These are phyloP conservation scores for Sphenodon punctatus DNA, from an alignment of 2,797 vertebrate species.

Conservation along the genomic window DNA sequence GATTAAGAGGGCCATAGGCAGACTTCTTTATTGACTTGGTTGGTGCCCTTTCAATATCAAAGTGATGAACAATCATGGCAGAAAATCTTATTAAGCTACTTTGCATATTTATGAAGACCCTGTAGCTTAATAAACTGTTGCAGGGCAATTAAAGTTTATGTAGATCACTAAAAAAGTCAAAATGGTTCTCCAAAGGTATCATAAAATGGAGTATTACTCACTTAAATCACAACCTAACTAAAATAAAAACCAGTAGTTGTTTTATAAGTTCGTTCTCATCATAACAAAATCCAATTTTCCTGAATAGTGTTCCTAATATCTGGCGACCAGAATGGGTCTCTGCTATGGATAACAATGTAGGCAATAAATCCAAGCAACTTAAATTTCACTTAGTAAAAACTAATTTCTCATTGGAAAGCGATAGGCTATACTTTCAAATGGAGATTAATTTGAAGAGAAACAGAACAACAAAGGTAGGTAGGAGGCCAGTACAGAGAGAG, in stretches of 20 bases:
- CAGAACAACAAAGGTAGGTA: background rate
- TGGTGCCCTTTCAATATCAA: conserved; percentile 55
- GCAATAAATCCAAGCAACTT: conserved; percentile 7
- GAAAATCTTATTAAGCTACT: conserved; percentile 46
- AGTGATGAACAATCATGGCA: conserved; percentile 48
- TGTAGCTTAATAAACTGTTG: conserved; percentile 54
- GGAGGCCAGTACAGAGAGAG: background rate
- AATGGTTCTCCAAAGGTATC: conserved; percentile 26
- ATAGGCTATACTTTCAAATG: background rate
- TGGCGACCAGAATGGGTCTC: background rate
- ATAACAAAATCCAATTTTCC: conserved; percentile 39
- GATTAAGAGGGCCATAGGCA: background rate
- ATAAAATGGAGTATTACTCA: conserved; percentile 48
- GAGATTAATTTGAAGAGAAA: background rate
- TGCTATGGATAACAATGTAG: background rate
- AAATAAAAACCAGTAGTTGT: conserved; percentile 29
- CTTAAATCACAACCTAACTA: conserved; percentile 25
- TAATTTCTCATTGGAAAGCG: conserved; percentile 21
- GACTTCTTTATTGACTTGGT: conserved; percentile 48
- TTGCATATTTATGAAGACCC: conserved; percentile 60
- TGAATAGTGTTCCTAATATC: conserved; percentile 2
- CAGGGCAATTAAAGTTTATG: conserved; percentile 51
- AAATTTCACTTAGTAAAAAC: conserved; percentile 22
- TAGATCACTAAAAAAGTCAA: conserved; percentile 58
- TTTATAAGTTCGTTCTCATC: conserved; percentile 13